Percentiles rank a stretch among this genome's conserved stretches.
Evolutionary conservation across 2,113 vertebrate species (phyloP).

Genomic region (Phaethornis superciliosus): DNA sequence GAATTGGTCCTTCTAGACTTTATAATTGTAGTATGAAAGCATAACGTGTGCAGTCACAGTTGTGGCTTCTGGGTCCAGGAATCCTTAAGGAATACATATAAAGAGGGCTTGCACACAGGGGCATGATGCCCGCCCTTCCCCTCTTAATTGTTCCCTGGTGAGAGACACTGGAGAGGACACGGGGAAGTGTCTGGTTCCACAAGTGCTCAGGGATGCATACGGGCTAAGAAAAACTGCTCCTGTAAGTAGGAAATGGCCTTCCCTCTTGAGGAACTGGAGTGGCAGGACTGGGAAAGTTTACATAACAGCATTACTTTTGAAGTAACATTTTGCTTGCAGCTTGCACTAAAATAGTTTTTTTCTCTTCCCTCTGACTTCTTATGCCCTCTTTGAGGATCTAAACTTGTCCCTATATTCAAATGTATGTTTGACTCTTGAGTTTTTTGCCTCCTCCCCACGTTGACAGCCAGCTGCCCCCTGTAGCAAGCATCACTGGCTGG

Average conservation of each 20-base stretch:
- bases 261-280: background rate
- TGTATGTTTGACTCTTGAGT: background rate
- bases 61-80: conserved; percentile 13
- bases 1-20: background rate
- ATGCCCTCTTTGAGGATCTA: background rate
- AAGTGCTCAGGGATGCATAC: background rate
- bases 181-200: background rate
- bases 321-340: background rate
- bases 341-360: background rate
- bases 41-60: fast-evolving
- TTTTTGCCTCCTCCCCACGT: background rate
- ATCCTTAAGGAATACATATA: background rate
- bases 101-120: background rate
- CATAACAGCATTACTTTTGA: background rate
- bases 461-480: background rate
- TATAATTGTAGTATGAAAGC: background rate
- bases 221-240: background rate
- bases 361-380: background rate
- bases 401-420: background rate
- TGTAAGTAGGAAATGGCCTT: background rate
- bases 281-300: background rate
- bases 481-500: background rate
- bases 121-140: background rate
- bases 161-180: background rate
- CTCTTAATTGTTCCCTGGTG: background rate